Evolutionary conservation across 2,113 vertebrate genomes (phyloP), one percentile per base, ranked within the genome.

Genomic region (Lagopus leucura): DNA sequence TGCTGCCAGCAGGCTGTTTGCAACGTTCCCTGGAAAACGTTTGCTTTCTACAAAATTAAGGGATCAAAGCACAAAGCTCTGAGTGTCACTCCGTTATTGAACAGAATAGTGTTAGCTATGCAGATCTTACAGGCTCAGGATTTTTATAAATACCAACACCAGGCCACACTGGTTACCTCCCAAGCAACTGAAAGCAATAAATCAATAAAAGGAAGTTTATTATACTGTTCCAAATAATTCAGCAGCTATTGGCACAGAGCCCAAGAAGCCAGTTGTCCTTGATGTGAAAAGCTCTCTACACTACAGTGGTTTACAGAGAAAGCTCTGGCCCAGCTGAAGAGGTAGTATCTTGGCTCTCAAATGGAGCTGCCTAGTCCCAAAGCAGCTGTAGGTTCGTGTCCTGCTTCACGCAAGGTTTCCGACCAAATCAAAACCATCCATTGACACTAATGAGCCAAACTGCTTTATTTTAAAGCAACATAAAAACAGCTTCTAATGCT

Each of bases 161-260:
- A 3, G 27, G n/a, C 55, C 12, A 0, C 0, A 0, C 8, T 10
- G 74, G 50, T 5, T 4, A 9, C 3, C 73, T 4, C 0, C 10
- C 48, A 5, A n/a, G 45, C 54, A 66, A 71, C 87, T 22, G 61
- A 18, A 1, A 19, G 3, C 3, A 4, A 6, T 19, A 27, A 8
- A 40, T 6, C 54, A 2, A 5, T 11, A 0, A 36, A 8, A 6
- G 2, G 34, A 20, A 0, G 8, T 9, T 7, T 6, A 8, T 13
- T 58, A 27, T 21, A 1, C 34, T 5, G 0, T 50, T 84, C 3
- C 28, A 11, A 22, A 2, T 11, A n/a, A 14, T 11, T 8, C 3
- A 12, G 52, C 25, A 14, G 43, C 20, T 42, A 1, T 0, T 16
- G 43, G 71, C 77, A 10, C n/a, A 4, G 64, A 34, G 42, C 74